phyloP scores from a whole-genome alignment of 1,140 invertebrate genomes.

The honey bee (Apis mellifera) region DNA sequence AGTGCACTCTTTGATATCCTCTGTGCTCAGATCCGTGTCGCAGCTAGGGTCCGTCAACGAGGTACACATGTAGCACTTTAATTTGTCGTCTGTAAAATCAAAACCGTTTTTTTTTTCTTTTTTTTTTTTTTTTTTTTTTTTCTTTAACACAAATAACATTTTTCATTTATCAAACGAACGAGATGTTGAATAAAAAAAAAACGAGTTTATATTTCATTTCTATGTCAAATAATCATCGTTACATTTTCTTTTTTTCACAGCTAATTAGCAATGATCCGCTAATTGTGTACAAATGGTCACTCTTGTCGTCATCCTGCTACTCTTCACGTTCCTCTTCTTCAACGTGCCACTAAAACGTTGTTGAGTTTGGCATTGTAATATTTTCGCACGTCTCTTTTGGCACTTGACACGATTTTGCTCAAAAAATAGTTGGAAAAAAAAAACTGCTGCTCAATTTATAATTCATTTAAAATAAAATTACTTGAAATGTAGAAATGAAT shows the following conservation, averaged over 20 bases:
- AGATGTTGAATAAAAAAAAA: neutral
- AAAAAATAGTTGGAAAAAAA: neutral
- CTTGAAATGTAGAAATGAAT: neutral
- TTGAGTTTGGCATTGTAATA: neutral
- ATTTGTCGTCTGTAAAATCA: constrained; percentile 55
- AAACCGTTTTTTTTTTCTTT: neutral
- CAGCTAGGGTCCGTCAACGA: constrained; percentile 54
- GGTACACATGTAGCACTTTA: constrained; percentile 74
- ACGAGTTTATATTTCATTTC: too few relatives aligned
- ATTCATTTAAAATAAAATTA: neutral
- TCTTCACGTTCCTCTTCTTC: neutral
- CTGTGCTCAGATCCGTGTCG: constrained; percentile 51
- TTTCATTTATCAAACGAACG: neutral
- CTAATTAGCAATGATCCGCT: too few relatives aligned
- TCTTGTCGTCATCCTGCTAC: neutral
- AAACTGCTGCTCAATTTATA: neutral
- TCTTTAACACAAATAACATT: neutral
- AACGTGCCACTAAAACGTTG: neutral
- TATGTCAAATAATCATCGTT: too few relatives aligned
- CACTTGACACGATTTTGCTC: neutral
- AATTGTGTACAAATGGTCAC: neutral
- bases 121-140: too few relatives aligned
- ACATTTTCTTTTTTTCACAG: too few relatives aligned
- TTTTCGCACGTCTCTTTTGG: neutral
- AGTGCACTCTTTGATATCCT: constrained; percentile 65